Percentiles rank a stretch among this genome's conserved stretches.
Evolutionary conservation across 2,797 vertebrate genomes (phyloP).

Genomic region (Cryptoprocta ferox): DNA sequence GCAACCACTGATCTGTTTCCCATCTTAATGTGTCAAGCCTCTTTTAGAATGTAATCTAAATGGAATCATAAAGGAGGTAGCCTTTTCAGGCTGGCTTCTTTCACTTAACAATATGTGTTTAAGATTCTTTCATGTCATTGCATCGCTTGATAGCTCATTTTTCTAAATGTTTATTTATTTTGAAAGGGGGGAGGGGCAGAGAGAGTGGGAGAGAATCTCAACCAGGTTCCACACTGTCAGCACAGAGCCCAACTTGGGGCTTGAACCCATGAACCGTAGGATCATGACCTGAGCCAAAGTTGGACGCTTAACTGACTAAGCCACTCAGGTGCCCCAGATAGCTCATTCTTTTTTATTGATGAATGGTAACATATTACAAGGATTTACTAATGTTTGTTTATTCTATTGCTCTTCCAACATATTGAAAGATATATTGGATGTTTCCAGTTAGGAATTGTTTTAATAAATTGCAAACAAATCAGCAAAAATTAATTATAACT

Average conservation of each 20-base stretch:
- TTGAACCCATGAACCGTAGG: too few species aligned
- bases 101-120: background rate
- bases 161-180: background rate
- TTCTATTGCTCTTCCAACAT: background rate
- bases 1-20: background rate
- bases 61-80: background rate
- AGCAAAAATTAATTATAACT: background rate
- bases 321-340: background rate
- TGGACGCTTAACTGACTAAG: too few species aligned
- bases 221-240: too few species aligned
- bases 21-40: background rate
- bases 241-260: too few species aligned
- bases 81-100: background rate
- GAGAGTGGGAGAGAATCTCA: too few species aligned
- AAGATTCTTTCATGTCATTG: background rate
- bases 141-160: background rate
- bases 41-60: background rate
- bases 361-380: background rate
- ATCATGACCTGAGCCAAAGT: too few species aligned
- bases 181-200: too few species aligned
- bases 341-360: background rate
- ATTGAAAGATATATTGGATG: background rate
- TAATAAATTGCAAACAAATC: background rate
- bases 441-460: background rate
- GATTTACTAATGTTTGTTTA: background rate